These are phyloP conservation scores for Harmothoe impar DNA, from an alignment of 2,888 invertebrate species.

Conservation along the genomic window DNA sequence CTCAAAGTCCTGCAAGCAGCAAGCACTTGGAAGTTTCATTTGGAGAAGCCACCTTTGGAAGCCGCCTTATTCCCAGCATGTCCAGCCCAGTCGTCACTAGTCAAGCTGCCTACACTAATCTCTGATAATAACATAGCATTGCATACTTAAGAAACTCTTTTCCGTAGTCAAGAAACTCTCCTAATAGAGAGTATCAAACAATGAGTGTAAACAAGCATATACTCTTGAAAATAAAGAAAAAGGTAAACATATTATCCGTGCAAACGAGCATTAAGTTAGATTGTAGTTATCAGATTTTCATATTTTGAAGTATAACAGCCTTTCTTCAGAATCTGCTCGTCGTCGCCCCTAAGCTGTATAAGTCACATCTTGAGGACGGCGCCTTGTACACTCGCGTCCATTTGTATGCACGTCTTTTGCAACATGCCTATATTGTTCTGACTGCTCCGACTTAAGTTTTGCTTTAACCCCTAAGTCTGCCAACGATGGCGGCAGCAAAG, in stretches of 20 bases:
- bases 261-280: no score
- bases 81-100: not conserved
- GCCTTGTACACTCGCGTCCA: not conserved
- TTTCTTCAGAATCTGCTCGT: no score
- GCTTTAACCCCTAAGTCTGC: constrained; percentile 53
- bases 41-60: constrained; percentile 33
- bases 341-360: not conserved
- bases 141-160: not conserved
- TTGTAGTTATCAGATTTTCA: no score
- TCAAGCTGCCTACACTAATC: not conserved
- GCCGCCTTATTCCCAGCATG: not conserved
- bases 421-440: constrained; percentile 26
- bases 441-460: constrained; percentile 38
- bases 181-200: no score
- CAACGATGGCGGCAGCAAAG: constrained; percentile 46
- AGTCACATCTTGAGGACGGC: not conserved
- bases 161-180: not conserved
- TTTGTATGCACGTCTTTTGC: constrained; percentile 27
- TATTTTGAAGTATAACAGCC: no score
- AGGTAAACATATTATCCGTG: no score
- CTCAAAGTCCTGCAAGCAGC: not conserved
- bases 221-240: no score
- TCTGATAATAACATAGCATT: not conserved
- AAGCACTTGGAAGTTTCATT: not conserved
- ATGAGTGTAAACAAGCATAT: no score